phyloP scores from a whole-genome alignment of 2,888 invertebrate genomes.

The Prosopocoilus inquinatus region DNA sequence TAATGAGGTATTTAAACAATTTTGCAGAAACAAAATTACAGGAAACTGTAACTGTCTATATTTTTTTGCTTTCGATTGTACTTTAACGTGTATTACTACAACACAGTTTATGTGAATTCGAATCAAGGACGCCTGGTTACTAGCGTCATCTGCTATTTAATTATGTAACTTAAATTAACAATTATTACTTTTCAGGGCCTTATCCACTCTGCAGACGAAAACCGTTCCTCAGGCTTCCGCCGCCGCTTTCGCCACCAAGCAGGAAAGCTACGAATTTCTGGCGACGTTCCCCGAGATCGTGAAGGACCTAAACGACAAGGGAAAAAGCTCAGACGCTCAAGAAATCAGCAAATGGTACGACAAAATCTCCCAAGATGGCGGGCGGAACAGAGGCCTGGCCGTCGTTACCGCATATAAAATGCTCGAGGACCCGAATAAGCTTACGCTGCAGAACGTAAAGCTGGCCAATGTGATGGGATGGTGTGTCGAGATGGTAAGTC shows the following conservation, averaged over 20 bases:
- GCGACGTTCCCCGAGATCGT: conserved; percentile 85
- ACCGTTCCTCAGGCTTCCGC: conserved; percentile 61
- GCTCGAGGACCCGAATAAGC: conserved; percentile 63
- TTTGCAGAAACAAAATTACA: no score
- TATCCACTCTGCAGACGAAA: conserved; percentile 63
- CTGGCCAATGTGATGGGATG: conserved; percentile 86
- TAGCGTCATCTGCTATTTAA: no score
- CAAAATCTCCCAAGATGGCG: conserved; percentile 84
- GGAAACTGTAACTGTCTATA: no score
- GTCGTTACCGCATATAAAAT: conserved; percentile 74
- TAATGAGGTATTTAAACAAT: no score
- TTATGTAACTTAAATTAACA: background rate
- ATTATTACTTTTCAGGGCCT: conserved; percentile 43
- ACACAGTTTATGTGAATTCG: no score
- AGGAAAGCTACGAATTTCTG: conserved; percentile 86
- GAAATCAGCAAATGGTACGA: conserved; percentile 80
- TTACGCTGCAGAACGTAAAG: conserved; percentile 75
- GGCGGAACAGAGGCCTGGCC: conserved; percentile 76
- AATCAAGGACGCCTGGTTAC: no score
- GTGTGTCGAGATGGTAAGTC: conserved; percentile 90
- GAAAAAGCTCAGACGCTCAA: conserved; percentile 72
- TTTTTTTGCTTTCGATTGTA: no score
- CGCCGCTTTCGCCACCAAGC: conserved; percentile 61
- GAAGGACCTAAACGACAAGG: conserved; percentile 75
- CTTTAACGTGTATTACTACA: no score